phyloP scores from a whole-genome alignment of 2,113 vertebrate species.

The Cervus canadensis region DNA sequence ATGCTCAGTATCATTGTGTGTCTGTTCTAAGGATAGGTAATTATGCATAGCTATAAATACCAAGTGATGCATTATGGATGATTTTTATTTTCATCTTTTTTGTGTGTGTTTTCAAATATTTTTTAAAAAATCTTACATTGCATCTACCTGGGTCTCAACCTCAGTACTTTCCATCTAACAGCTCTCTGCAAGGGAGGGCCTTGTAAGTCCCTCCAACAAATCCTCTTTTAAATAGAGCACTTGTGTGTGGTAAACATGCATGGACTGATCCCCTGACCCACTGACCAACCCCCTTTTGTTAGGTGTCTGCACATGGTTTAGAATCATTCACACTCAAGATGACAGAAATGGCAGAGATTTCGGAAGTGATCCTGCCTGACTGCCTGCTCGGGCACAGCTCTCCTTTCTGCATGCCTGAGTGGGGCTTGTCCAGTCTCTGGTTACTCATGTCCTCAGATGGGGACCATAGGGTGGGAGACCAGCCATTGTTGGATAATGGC shows the following conservation, averaged over 20 bases:
- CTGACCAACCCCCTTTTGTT: not conserved
- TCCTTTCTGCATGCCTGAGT: not conserved
- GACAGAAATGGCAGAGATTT: not conserved
- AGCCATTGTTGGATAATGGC: not conserved
- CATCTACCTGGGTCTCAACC: not conserved
- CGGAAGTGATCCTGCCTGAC: not conserved
- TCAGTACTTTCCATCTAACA: not conserved
- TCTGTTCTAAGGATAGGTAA: not conserved
- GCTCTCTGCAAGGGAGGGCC: not conserved
- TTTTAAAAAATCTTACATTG: not conserved
- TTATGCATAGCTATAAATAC: not conserved
- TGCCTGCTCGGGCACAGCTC: not conserved
- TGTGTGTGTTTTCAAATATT: not conserved
- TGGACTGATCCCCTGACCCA: not conserved
- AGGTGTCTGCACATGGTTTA: not conserved
- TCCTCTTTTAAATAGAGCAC: not conserved
- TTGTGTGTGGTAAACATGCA: not conserved
- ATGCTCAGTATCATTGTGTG: not conserved
- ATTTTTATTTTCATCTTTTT: constrained; percentile 31
- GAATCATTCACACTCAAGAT: not conserved
- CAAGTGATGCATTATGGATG: not conserved
- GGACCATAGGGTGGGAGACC: not conserved
- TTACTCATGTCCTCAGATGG: not conserved
- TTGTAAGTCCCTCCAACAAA: not conserved
- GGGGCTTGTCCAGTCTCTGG: not conserved